These are phyloP conservation scores for Alosa sapidissima DNA, from an alignment of 2,797 vertebrate genomes.

Conservation along the genomic window DNA sequence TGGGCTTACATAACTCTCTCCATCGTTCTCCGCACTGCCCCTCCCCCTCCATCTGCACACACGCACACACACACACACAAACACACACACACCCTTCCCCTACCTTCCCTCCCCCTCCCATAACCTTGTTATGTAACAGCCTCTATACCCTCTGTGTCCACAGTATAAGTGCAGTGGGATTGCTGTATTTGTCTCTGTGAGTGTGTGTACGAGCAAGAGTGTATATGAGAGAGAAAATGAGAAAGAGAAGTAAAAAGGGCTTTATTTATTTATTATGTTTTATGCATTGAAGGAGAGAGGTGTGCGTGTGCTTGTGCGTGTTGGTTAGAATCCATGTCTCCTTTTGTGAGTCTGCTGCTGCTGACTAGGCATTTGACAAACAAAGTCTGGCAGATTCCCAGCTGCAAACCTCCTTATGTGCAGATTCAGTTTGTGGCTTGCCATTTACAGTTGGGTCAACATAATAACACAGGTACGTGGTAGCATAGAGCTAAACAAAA, in stretches of 20 bases:
- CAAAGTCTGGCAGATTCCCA: background rate
- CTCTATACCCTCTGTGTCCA: background rate
- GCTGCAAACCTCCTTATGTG: background rate
- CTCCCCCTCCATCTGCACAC: background rate
- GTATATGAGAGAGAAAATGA: background rate
- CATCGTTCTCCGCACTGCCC: background rate
- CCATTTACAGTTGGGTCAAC: background rate
- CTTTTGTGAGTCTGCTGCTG: constrained; percentile 14
- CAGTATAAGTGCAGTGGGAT: background rate
- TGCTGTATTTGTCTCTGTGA: background rate
- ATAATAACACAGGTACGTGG: background rate
- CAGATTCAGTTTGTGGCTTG: background rate
- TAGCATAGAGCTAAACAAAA: background rate
- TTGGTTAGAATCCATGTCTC: background rate
- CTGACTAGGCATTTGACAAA: background rate
- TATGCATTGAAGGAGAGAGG: background rate
- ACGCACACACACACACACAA: background rate
- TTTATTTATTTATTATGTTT: background rate
- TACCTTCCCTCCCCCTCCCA: constrained; percentile 12
- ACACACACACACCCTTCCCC: background rate
- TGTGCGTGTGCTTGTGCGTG: background rate
- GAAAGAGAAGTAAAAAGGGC: background rate
- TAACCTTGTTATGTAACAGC: constrained; percentile 28
- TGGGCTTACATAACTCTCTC: constrained; percentile 53
- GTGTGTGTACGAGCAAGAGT: background rate